Evolutionary conservation across 2,888 invertebrate species (phyloP), one percentile per base, ranked within the genome.

Genomic region (Drosophila atroscutellata): DNA sequence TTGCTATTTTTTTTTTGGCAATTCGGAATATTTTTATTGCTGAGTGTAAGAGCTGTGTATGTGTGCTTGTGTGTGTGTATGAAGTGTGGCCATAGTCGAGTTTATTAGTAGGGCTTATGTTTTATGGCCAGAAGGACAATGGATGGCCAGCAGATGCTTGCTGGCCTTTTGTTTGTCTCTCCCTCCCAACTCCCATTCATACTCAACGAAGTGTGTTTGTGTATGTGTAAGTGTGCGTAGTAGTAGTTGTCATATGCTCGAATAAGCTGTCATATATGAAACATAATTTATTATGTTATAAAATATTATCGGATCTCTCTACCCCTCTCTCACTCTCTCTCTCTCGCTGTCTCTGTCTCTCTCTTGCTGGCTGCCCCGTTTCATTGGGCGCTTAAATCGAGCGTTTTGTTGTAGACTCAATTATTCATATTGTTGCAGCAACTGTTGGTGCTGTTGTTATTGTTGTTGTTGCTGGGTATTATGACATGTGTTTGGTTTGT

Each of bases 211-310:
- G 47, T 62, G 55, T 54, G 15, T 36, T 26, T 28, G 32, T 47
- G 34, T 59, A 34, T 30, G 45, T 49, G 49, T 39, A 28, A 18
- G 56, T 30, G 34, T 60, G 62, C 52, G 62, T 54, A 61, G 62
- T 68, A 65, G 73, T 80, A 78, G 76, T 83, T 90, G 90, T 86
- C 87, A 89, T 90, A 87, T 86, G 87, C 82, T 82, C 83, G 75
- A 87, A 83, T 90, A 86, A 86, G 80, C 90, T 90, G 89, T 88
- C 90, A 86, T 81, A 83, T 82, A 76, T 84, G 84, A 78, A 84
- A 86, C 83, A 86, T 90, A 83, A 88, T 90, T 90, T 88, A 88
- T 88, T 89, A 89, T 90, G 90, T 88, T 87, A 87, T 87, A 89
- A 86, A 89, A 90, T 89, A 90, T 90, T 89, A 86, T 88, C 87